These are phyloP conservation scores for Smutsia temminckii DNA, from an alignment of 2,797 vertebrate species.

Conservation along the genomic window DNA sequence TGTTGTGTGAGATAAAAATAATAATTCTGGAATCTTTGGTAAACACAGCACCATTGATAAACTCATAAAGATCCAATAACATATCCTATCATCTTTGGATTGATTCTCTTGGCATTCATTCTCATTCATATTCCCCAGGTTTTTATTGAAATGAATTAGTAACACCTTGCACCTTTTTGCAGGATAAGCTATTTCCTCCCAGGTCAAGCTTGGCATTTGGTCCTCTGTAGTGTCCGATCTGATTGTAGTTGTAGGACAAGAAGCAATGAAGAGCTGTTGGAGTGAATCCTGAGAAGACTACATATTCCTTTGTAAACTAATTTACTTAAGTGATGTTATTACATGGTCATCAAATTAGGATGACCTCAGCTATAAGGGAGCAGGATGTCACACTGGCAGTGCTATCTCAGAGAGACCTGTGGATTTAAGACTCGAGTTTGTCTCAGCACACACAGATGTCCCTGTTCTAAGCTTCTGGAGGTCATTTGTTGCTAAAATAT, in stretches of 20 bases:
- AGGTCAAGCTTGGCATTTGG: neutral
- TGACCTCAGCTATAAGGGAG: neutral
- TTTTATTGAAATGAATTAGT: neutral
- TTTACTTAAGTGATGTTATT: neutral
- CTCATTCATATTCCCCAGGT: neutral
- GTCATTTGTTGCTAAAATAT: neutral
- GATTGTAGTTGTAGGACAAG: neutral
- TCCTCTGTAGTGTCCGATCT: neutral
- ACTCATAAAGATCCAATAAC: neutral
- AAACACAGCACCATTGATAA: neutral
- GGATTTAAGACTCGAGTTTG: neutral
- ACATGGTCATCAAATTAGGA: neutral
- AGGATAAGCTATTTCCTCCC: neutral
- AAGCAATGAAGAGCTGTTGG: neutral
- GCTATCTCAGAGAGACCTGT: neutral
- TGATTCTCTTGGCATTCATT: neutral
- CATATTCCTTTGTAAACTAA: neutral
- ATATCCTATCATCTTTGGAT: neutral
- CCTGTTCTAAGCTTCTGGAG: neutral
- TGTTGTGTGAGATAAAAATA: neutral
- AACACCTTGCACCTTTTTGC: neutral
- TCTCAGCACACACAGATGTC: neutral
- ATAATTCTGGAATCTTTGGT: neutral
- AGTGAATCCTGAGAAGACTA: neutral
- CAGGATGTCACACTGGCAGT: neutral